Percentiles rank a stretch among this genome's conserved stretches.
Evolutionary conservation across 2,888 invertebrate genomes (phyloP).

Genomic region (Oxyteleia sp.): DNA sequence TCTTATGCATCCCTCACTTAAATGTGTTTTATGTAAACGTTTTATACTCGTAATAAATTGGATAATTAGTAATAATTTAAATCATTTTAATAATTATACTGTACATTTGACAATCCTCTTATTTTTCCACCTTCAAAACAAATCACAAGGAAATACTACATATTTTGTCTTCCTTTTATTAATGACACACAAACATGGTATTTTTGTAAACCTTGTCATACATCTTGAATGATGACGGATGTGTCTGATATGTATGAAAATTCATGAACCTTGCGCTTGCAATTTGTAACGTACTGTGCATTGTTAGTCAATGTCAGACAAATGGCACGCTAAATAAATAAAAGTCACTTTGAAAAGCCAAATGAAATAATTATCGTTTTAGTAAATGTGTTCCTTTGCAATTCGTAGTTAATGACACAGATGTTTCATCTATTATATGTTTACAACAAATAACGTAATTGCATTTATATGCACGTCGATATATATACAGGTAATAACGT

Average conservation of each 20-base stretch:
- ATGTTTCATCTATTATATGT: conserved; percentile 51
- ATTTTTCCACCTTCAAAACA: conserved; percentile 9
- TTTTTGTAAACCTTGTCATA: conserved; percentile 35
- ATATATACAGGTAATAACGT: conserved; percentile 46
- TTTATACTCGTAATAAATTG: no score
- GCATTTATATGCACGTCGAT: conserved; percentile 20
- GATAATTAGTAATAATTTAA: conserved; percentile 10
- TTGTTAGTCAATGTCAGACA: conserved; percentile 63
- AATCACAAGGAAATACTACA: conserved; percentile 24
- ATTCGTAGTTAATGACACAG: conserved; percentile 54
- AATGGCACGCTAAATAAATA: conserved; percentile 61
- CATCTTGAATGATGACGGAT: conserved; percentile 53
- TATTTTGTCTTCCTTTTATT: conserved; percentile 47
- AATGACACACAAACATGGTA: conserved; percentile 15
- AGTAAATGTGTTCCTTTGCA: conserved; percentile 55
- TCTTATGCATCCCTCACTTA: no score
- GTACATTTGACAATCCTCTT: no score
- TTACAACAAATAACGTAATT: conserved; percentile 48
- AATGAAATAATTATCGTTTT: conserved; percentile 58
- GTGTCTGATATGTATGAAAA: conserved; percentile 49
- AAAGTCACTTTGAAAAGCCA: conserved; percentile 31
- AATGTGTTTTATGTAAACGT: no score
- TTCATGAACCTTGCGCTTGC: conserved; percentile 46
- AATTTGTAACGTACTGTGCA: conserved; percentile 53
- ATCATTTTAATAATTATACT: no score